phyloP scores from a whole-genome alignment of 2,888 invertebrate species.

The Mimumesa dahlbomi region DNA sequence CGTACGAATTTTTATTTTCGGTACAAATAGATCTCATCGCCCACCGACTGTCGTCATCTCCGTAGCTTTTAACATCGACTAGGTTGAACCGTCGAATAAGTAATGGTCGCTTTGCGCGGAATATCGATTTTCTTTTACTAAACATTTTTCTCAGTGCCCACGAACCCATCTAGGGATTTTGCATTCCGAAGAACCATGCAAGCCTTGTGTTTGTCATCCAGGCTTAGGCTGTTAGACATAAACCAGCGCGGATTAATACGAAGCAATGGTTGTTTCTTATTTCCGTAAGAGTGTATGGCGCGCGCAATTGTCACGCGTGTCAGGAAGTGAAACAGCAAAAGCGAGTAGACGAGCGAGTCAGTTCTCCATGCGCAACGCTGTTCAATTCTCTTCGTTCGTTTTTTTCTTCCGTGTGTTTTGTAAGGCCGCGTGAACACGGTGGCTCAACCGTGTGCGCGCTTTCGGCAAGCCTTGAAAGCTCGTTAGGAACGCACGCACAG shows the following conservation, averaged over 20 bases:
- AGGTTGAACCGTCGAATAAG: too few species aligned
- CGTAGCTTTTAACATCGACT: too few species aligned
- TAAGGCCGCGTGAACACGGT: constrained; percentile 42
- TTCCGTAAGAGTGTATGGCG: constrained; percentile 3
- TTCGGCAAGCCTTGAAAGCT: constrained; percentile 52
- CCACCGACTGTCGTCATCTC: too few species aligned
- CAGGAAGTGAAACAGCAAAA: constrained; percentile 35
- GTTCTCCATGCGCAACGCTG: constrained; percentile 38
- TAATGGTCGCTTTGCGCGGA: too few species aligned
- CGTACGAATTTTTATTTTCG: too few species aligned
- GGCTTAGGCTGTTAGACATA: constrained; percentile 14
- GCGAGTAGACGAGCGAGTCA: constrained; percentile 23
- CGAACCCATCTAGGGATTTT: background rate
- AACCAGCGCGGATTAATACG: constrained; percentile 30
- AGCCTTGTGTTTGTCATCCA: constrained; percentile 26
- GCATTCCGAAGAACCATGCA: constrained; percentile 39
- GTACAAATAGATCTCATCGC: too few species aligned
- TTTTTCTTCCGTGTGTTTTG: constrained; percentile 25
- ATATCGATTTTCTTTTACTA: background rate
- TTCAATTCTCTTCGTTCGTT: constrained; percentile 1
- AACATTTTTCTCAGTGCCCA: constrained; percentile 12
- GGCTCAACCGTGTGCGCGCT: constrained; percentile 38
- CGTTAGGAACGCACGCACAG: constrained; percentile 67
- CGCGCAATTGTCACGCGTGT: constrained; percentile 15
- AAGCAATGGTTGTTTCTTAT: constrained; percentile 8